phyloP scores from a whole-genome alignment of 2,888 invertebrate species.

The Hyposoter didymator region DNA sequence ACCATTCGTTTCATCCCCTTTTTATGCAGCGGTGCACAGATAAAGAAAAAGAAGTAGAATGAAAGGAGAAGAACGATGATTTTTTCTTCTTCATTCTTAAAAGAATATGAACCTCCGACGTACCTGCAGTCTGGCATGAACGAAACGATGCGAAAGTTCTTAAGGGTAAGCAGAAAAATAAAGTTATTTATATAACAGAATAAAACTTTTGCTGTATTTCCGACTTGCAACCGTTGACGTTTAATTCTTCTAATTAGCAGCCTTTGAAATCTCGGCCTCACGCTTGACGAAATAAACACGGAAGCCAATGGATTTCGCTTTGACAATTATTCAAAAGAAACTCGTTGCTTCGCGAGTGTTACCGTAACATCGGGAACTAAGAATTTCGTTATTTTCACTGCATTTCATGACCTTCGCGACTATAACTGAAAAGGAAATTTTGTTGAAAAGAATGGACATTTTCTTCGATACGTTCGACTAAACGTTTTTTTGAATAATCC shows the following conservation, averaged over 20 bases:
- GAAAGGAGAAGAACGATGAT: neutral
- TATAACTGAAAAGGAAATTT: no score
- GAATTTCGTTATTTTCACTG: no score
- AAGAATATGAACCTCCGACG: conserved; percentile 5
- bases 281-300: neutral
- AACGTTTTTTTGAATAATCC: no score
- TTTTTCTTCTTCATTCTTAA: conserved; percentile 13
- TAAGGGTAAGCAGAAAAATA: neutral
- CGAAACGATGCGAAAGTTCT: neutral
- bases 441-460: no score
- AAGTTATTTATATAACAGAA: neutral
- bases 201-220: neutral
- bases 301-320: neutral
- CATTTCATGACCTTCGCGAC: no score
- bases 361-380: neutral
- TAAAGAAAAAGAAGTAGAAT: conserved; percentile 23
- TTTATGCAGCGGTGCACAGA: conserved; percentile 50
- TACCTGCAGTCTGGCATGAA: conserved; percentile 22
- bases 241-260: conserved; percentile 7
- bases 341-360: neutral
- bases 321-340: neutral
- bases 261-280: neutral
- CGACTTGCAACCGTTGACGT: neutral
- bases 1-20: conserved; percentile 47
- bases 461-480: no score